Evolutionary conservation across 2,888 invertebrate genomes (phyloP), one percentile per base, ranked within the genome.

Genomic region (Harpalus rubripes): DNA sequence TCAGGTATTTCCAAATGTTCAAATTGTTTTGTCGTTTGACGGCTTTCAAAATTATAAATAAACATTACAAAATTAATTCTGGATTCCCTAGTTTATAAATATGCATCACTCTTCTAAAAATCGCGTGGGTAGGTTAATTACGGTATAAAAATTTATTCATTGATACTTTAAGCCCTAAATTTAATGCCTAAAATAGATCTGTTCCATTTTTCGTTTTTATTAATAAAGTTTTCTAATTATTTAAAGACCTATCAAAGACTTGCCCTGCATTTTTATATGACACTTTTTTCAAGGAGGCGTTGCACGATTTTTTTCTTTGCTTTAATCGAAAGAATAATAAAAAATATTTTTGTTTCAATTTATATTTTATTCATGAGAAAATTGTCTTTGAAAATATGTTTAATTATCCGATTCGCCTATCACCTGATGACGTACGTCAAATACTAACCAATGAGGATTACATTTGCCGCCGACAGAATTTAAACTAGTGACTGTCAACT

Each of bases 1-100:
- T 63, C 63, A 22, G 63, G 63, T 63, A 63, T 63, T 63, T 63
- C 63, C 63, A 63, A 63, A 63, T 8, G 8, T 63, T 22, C 63
- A 7, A 61, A 63, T 26, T 52, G 44, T 52, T 22, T 18, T 63
- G 63, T 63, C 5, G 63, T 63, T 63, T 63, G 63, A 63, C 63
- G 63, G 10, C 63, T 63, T 61, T 63, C 26, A 63, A 63, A 63
- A 8, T 63, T 22, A 63, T 18, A 22, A 22, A 26, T 63, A 63
- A 63, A 63, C 63, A 63, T 22, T 22, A 63, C 8, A 18, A 52
- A 52, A 12, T 52, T 52, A 10, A 52, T 22, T 63, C 22, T 2
- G 22, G 18, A 63, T 63, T 63, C 63, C 63, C 63, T 22, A 26
- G 18, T 63, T 18, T 63, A 63, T 63, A 63, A 63, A 63, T 63